Evolutionary conservation across 2,888 invertebrate species (phyloP).

Genomic region (Griposia aprilina): DNA sequence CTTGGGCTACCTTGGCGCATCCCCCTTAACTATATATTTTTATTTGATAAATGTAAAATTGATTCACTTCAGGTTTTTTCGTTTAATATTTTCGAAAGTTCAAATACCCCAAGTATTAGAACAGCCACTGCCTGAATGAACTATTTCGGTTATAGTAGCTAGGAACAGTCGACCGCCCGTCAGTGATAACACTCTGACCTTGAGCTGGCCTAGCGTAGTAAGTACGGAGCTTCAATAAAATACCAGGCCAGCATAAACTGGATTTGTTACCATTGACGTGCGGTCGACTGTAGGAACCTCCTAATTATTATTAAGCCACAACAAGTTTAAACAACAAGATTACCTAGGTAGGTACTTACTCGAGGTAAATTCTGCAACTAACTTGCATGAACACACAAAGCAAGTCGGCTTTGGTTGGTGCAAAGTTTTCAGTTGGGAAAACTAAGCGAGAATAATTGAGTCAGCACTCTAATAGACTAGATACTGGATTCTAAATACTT

Average conservation of each 20-base stretch:
- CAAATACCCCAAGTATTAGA: too few relatives aligned
- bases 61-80: neutral
- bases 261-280: neutral
- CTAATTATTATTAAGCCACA: too few relatives aligned
- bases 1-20: too few relatives aligned
- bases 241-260: neutral
- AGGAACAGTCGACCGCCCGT: too few relatives aligned
- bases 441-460: too few relatives aligned
- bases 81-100: too few relatives aligned
- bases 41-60: neutral
- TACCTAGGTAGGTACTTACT: neutral
- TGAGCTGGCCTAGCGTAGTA: neutral
- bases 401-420: neutral
- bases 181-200: neutral
- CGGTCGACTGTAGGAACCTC: neutral
- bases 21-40: constrained; percentile 2
- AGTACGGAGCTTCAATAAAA: neutral
- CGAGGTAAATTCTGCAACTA: neutral
- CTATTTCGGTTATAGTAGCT: too few relatives aligned
- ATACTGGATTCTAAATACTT: too few relatives aligned
- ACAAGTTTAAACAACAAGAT: neutral
- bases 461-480: too few relatives aligned
- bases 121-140: too few relatives aligned
- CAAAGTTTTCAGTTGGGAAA: neutral
- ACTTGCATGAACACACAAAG: neutral